Evolutionary conservation across 2,797 vertebrate genomes (phyloP).

Genomic region (Lophotriccus pileatus): DNA sequence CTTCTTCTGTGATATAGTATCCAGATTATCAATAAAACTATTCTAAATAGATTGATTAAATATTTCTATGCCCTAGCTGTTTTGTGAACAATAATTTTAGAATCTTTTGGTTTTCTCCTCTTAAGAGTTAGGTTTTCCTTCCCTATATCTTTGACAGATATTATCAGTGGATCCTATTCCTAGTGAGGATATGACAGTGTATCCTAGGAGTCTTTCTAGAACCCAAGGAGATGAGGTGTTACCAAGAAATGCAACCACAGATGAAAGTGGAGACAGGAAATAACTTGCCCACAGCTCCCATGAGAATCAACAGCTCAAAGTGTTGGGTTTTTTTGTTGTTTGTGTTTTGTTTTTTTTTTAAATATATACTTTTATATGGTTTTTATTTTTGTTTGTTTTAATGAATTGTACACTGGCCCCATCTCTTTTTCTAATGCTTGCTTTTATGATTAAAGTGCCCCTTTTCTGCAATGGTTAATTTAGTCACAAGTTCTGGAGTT

Average conservation of each 20-base stretch:
- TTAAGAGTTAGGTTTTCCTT: not conserved
- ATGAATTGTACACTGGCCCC: not conserved
- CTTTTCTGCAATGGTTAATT: not conserved
- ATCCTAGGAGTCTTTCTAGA: not conserved
- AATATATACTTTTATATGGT: not conserved
- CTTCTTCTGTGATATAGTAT: not conserved
- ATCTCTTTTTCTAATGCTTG: not conserved
- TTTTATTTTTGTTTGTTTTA: not conserved
- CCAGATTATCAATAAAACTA: not conserved
- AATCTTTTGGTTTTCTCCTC: not conserved
- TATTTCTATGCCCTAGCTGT: not conserved
- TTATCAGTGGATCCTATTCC: not conserved
- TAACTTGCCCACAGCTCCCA: not conserved
- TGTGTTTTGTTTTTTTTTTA: not conserved
- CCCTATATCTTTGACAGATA: not conserved
- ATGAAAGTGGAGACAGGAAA: constrained; percentile 10
- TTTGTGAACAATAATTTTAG: not conserved
- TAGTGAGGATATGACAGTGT: not conserved
- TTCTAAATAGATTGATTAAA: not conserved
- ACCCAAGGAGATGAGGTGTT: not conserved
- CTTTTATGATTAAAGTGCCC: not conserved
- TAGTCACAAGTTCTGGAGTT: not conserved
- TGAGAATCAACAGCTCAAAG: not conserved
- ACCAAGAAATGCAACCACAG: not conserved
- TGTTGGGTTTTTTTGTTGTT: too few species aligned